A percentile compares a stretch with the other conserved stretches of the same genome.
These are phyloP conservation scores for Solea solea DNA, from an alignment of 2,113 vertebrate species.

Conservation along the genomic window DNA sequence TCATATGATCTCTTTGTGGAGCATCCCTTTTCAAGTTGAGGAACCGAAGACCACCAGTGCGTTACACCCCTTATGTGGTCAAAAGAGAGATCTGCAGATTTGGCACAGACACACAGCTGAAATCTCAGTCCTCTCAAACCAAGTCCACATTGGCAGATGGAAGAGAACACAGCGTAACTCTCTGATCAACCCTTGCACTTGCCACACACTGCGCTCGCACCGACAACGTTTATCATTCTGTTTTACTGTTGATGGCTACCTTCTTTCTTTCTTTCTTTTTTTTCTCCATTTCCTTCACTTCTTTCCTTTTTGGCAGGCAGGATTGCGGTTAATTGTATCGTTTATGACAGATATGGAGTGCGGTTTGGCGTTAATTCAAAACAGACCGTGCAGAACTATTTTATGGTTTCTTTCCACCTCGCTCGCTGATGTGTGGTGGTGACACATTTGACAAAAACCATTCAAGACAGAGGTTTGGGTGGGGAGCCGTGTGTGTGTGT, in stretches of 20 bases:
- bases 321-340: conserved; percentile 75
- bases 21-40: conserved; percentile 61
- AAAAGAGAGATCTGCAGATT: conserved; percentile 48
- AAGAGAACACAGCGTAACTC: conserved; percentile 30
- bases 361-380: conserved; percentile 73
- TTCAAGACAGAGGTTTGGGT: conserved; percentile 35
- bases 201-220: conserved; percentile 71
- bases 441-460: conserved; percentile 75
- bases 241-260: conserved; percentile 50
- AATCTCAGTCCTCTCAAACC: conserved; percentile 59
- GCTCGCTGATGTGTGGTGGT: conserved; percentile 67
- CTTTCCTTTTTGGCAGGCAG: conserved; percentile 58
- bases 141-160: conserved; percentile 51
- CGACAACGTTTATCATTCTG: conserved; percentile 56
- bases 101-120: conserved; percentile 44
- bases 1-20: conserved; percentile 66
- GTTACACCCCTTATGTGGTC: conserved; percentile 69
- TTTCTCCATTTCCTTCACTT: conserved; percentile 4
- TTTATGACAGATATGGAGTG: conserved; percentile 73
- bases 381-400: conserved; percentile 68
- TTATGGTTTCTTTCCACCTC: conserved; percentile 73
- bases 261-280: conserved; percentile 29
- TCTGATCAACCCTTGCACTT: conserved; percentile 61
- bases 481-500: not conserved
- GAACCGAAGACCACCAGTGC: conserved; percentile 74